Percentiles rank a stretch among this genome's conserved stretches.
Evolutionary conservation across 2,888 invertebrate genomes (phyloP).

Genomic region (Drosophila melanosoma): DNA sequence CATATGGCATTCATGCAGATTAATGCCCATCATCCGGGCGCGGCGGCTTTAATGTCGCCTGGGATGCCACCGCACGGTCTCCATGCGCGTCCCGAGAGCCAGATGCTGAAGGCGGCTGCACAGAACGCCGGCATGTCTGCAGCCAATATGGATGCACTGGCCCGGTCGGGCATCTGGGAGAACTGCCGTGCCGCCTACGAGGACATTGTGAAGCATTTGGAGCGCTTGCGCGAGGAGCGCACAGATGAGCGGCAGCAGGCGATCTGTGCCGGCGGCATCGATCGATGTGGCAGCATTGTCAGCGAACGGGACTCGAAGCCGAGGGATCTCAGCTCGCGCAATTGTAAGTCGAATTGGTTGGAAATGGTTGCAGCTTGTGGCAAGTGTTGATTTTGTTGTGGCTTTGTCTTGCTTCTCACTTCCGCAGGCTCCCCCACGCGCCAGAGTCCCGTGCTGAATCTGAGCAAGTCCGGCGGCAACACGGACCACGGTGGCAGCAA

Average conservation of each 20-base stretch:
- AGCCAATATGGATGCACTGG: conserved; percentile 93
- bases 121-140: conserved; percentile 89
- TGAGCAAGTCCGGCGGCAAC: conserved; percentile 93
- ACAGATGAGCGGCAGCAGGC: conserved; percentile 93
- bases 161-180: conserved; percentile 97
- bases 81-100: conserved; percentile 90
- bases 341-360: conserved; percentile 87
- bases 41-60: conserved; percentile 92
- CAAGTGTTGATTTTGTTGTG: conserved; percentile 4
- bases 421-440: conserved; percentile 90
- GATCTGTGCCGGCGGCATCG: conserved; percentile 87
- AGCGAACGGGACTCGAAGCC: conserved; percentile 93
- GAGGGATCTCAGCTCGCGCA: conserved; percentile 93
- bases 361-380: background rate
- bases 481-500: conserved; percentile 89
- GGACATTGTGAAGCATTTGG: conserved; percentile 97
- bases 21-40: conserved; percentile 91
- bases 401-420: background rate
- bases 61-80: conserved; percentile 94
- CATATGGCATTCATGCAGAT: conserved; percentile 98
- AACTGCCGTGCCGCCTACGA: conserved; percentile 97
- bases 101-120: conserved; percentile 90
- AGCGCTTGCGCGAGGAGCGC: conserved; percentile 96
- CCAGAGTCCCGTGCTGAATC: conserved; percentile 96
- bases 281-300: conserved; percentile 76